A percentile compares a stretch with the other conserved stretches of the same genome.
Evolutionary conservation across 2,797 vertebrate genomes (phyloP).

Genomic region (Zalophus californianus): DNA sequence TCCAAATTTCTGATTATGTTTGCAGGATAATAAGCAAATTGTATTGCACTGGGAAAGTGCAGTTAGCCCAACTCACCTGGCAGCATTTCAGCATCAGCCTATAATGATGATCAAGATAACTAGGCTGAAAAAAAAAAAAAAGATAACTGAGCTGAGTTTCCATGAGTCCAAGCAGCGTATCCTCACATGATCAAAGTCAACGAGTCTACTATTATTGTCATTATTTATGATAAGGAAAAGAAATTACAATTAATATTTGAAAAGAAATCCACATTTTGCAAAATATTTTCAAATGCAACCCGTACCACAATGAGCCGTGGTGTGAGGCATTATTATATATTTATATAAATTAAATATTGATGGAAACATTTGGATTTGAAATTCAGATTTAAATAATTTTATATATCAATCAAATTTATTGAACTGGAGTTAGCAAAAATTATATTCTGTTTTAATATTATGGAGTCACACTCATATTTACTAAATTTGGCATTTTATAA

Average conservation of each 20-base stretch:
- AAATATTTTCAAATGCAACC: not conserved
- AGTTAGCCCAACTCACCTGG: not conserved
- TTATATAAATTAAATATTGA: not conserved
- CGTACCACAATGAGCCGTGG: not conserved
- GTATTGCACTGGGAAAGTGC: not conserved
- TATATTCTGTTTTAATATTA: not conserved
- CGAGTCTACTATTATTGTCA: not conserved
- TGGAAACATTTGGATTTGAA: not conserved
- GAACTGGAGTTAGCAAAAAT: not conserved
- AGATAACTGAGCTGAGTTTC: not conserved
- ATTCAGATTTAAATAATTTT: not conserved
- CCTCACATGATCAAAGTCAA: not conserved
- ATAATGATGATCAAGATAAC: not conserved
- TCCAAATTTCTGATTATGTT: constrained; percentile 3
- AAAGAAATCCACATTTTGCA: not conserved
- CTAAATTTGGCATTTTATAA: not conserved
- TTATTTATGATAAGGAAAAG: not conserved
- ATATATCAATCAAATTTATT: not conserved
- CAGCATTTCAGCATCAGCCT: not conserved
- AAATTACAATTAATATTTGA: not conserved
- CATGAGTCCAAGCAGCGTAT: not conserved
- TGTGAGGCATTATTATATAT: not conserved
- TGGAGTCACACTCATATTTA: not conserved
- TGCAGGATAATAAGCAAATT: constrained; percentile 18
- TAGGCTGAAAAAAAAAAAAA: not conserved